Evolutionary conservation across 2,888 invertebrate genomes (phyloP).

Genomic region (Stramonita haemastoma): DNA sequence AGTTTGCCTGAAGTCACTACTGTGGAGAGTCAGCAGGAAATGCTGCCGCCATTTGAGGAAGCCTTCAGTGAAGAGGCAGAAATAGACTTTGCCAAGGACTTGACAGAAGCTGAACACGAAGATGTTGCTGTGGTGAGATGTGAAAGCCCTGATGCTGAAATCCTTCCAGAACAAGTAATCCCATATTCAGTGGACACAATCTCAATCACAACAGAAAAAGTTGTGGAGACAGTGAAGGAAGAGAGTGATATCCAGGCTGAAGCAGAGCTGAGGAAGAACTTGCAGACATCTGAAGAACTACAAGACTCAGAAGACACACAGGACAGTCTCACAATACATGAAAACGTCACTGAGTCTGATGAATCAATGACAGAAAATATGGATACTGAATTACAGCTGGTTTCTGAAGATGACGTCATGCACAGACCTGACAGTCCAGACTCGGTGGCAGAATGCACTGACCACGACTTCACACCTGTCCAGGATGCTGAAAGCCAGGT

Average conservation of each 20-base stretch:
- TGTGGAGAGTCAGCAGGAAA: neutral
- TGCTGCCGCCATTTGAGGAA: neutral
- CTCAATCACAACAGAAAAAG: too few species aligned
- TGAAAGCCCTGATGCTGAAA: constrained; percentile 23
- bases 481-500: neutral
- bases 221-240: too few species aligned
- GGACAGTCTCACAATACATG: too few species aligned
- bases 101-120: neutral
- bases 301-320: too few species aligned
- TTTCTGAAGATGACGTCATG: neutral
- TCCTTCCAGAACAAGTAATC: neutral
- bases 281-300: too few species aligned
- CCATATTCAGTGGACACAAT: too few species aligned
- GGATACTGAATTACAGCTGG: neutral
- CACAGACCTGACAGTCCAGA: constrained; percentile 15
- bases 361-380: too few species aligned
- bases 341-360: too few species aligned
- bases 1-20: neutral
- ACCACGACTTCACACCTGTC: neutral
- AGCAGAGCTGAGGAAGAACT: too few species aligned
- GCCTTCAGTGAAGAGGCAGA: constrained; percentile 18
- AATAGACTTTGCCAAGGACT: constrained; percentile 7
- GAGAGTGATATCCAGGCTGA: too few species aligned
- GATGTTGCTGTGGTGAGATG: neutral
- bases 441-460: neutral